A percentile compares a stretch with the other conserved stretches of the same genome.
Evolutionary conservation across 1,140 invertebrate species (phyloP).

Genomic region (Drosophila azteca): DNA sequence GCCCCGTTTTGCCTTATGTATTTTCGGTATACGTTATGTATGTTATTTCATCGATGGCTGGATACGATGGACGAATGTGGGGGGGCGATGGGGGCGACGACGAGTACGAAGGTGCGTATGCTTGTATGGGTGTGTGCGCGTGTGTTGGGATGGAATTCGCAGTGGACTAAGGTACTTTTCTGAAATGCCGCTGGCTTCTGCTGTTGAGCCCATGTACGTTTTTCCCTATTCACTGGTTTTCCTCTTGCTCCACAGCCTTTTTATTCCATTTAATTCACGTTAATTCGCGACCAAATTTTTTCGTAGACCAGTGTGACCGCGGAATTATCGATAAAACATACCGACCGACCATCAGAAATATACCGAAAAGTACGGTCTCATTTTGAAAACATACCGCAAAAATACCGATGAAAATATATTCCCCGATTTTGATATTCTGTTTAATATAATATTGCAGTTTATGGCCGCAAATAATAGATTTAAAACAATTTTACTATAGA

Average conservation of each 20-base stretch:
- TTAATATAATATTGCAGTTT: too few relatives aligned
- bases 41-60: constrained; percentile 71
- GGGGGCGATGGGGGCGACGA: constrained; percentile 9
- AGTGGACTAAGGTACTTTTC: constrained; percentile 32
- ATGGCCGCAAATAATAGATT: too few relatives aligned
- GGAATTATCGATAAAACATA: background rate
- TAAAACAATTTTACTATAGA: too few relatives aligned
- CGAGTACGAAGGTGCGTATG: constrained; percentile 19
- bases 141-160: constrained; percentile 51
- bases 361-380: too few relatives aligned
- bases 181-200: constrained; percentile 21
- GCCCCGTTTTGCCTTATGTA: constrained; percentile 57
- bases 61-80: constrained; percentile 1
- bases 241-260: constrained; percentile 45
- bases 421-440: too few relatives aligned
- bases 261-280: constrained; percentile 65
- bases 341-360: too few relatives aligned
- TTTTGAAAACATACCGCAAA: too few relatives aligned
- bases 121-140: constrained; percentile 30
- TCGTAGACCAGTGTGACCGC: constrained; percentile 5
- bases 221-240: constrained; percentile 56
- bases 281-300: constrained; percentile 69
- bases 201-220: constrained; percentile 57
- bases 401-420: too few relatives aligned
- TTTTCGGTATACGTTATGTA: constrained; percentile 78